These are phyloP conservation scores for Pseudochirops cupreus DNA, from an alignment of 2,797 vertebrate genomes.

Conservation along the genomic window DNA sequence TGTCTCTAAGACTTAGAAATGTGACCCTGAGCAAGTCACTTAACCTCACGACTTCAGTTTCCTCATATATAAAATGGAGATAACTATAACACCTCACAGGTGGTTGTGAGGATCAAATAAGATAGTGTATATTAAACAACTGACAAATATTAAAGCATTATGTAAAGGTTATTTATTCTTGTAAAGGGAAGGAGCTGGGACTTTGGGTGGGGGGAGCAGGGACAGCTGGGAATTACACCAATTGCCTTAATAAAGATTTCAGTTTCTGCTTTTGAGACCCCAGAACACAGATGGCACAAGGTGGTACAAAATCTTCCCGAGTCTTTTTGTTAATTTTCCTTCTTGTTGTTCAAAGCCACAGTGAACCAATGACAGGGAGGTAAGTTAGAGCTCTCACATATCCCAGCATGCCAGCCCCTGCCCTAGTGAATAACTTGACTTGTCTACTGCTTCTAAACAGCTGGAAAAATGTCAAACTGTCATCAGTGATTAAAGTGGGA, in stretches of 20 bases:
- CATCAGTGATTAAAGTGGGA: slow-evolving; percentile 88
- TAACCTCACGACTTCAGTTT: not conserved
- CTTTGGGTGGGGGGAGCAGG: not conserved
- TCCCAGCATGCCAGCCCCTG: slow-evolving; percentile 84
- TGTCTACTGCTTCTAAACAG: slow-evolving; percentile 83
- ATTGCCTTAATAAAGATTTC: slow-evolving; percentile 72
- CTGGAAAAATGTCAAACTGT: slow-evolving; percentile 87
- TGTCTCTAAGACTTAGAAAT: not conserved
- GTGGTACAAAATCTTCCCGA: slow-evolving; percentile 69
- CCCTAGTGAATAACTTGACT: slow-evolving; percentile 84
- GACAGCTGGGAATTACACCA: slow-evolving; percentile 6
- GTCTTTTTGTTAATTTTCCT: slow-evolving; percentile 27
- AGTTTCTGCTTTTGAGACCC: slow-evolving; percentile 67
- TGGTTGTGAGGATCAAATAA: not conserved
- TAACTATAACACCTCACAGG: not conserved
- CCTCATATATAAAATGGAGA: not conserved
- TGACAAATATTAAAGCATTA: not conserved
- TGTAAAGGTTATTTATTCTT: not conserved
- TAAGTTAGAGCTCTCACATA: slow-evolving; percentile 80
- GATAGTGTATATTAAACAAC: not conserved
- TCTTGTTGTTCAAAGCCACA: slow-evolving; percentile 56
- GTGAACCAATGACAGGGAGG: slow-evolving; percentile 63
- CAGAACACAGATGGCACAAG: slow-evolving; percentile 76
- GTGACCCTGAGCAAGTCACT: not conserved
- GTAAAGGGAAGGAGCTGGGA: not conserved